Evolutionary conservation across 2,888 invertebrate species (phyloP).

Genomic region (Psylliodes chrysocephalus): DNA sequence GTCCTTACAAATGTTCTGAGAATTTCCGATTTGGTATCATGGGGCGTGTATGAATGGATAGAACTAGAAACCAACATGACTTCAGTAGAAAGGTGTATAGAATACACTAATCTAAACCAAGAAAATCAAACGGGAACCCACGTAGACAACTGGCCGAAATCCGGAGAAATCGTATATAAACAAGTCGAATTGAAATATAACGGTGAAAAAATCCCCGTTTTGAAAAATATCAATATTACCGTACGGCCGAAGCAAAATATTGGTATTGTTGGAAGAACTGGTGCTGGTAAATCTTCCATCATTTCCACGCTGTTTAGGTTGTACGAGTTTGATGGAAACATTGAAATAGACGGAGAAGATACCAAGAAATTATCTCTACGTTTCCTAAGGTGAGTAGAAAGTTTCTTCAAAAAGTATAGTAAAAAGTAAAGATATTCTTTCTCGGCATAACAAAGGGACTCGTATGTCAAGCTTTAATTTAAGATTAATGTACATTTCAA

Average conservation of each 20-base stretch:
- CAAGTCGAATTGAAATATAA: slow-evolving; percentile 72
- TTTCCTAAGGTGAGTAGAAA: slow-evolving; percentile 30
- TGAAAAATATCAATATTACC: slow-evolving; percentile 61
- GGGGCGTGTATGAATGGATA: slow-evolving; percentile 77
- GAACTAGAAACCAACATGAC: slow-evolving; percentile 80
- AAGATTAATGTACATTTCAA: too few species aligned
- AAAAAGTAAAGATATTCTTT: too few species aligned
- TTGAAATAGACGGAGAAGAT: slow-evolving; percentile 31
- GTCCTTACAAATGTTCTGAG: slow-evolving; percentile 59
- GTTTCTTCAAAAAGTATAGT: too few species aligned
- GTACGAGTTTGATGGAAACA: slow-evolving; percentile 23
- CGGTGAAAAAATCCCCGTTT: slow-evolving; percentile 55
- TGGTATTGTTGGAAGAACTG: slow-evolving; percentile 31
- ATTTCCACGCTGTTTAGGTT: slow-evolving; percentile 28
- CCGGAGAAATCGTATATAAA: slow-evolving; percentile 69
- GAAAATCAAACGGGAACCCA: slow-evolving; percentile 60
- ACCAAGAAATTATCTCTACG: slow-evolving; percentile 62
- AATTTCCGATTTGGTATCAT: slow-evolving; percentile 73
- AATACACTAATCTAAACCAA: slow-evolving; percentile 77
- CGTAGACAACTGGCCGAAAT: slow-evolving; percentile 68
- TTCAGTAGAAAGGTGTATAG: slow-evolving; percentile 87
- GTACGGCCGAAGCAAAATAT: slow-evolving; percentile 13
- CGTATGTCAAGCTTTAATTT: too few species aligned
- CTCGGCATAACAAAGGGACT: too few species aligned
- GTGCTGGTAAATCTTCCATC: slow-evolving; percentile 33